Percentiles rank a stretch among this genome's conserved stretches.
Evolutionary conservation across 2,888 invertebrate species (phyloP).

Genomic region (Agrochola litura): DNA sequence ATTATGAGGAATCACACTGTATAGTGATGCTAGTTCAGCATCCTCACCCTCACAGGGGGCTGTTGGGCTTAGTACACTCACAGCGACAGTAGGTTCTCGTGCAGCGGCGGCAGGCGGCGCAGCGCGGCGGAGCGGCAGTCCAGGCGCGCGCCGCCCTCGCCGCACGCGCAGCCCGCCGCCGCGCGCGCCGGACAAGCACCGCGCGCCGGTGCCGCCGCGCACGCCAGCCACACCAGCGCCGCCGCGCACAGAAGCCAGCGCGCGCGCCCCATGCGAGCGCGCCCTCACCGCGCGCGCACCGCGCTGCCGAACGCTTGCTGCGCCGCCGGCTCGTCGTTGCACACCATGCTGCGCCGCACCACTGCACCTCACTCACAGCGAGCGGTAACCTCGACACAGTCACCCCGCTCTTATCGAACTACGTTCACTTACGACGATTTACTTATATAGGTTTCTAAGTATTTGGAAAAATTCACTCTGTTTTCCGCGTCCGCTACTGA

Average conservation of each 20-base stretch:
- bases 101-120: conserved; percentile 79
- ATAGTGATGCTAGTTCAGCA: not conserved
- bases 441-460: not conserved
- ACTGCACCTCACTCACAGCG: conserved; percentile 16
- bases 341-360: conserved; percentile 19
- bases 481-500: not conserved
- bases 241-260: conserved; percentile 41
- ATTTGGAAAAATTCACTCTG: conserved; percentile 5
- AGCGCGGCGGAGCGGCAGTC: conserved; percentile 79
- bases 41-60: not conserved
- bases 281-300: conserved; percentile 32
- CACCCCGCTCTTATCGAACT: conserved; percentile 1
- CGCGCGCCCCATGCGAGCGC: conserved; percentile 48
- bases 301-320: not conserved
- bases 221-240: conserved; percentile 38
- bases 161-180: conserved; percentile 77
- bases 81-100: conserved; percentile 75
- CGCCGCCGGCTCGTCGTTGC: conserved; percentile 4
- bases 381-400: conserved; percentile 1
- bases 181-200: conserved; percentile 65
- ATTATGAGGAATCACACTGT: no score
- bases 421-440: not conserved
- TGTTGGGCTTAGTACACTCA: conserved; percentile 67
- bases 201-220: conserved; percentile 32
- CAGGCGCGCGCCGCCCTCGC: conserved; percentile 76